A percentile compares a stretch with the other conserved stretches of the same genome.
phyloP scores from a whole-genome alignment of 2,797 vertebrate species.

The Spinibarbus caldwelli region DNA sequence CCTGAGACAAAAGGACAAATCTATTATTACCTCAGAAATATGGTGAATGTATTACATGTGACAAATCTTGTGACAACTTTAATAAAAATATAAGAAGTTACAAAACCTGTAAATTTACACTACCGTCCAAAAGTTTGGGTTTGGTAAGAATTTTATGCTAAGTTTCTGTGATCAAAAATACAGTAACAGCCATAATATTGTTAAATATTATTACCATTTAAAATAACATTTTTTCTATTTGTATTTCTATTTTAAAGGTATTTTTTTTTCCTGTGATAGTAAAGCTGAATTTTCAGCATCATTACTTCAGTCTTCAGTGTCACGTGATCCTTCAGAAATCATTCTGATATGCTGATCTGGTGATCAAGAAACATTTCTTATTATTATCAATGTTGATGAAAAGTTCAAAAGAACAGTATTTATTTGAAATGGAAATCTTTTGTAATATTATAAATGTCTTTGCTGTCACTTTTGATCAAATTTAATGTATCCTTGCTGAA shows the following conservation, averaged over 20 bases:
- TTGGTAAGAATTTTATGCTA: too few species aligned
- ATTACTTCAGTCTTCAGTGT: not conserved
- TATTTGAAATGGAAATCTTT: not conserved
- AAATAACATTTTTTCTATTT: too few species aligned
- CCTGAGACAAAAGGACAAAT: slow-evolving; percentile 68
- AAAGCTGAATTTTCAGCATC: not conserved
- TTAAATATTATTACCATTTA: too few species aligned
- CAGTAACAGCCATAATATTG: too few species aligned
- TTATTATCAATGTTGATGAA: not conserved
- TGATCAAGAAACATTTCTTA: not conserved
- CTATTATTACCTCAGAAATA: not conserved
- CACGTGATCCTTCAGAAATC: not conserved
- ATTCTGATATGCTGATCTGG: not conserved
- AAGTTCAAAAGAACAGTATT: not conserved
- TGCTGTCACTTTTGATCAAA: not conserved
- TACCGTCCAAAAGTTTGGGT: too few species aligned
- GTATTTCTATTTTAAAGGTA: not conserved
- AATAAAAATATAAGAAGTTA: not conserved
- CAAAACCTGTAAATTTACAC: not conserved
- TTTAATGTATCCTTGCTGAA: not conserved
- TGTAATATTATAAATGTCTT: not conserved
- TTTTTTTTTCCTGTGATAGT: not conserved
- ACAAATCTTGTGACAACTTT: too few species aligned
- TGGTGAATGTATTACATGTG: not conserved
- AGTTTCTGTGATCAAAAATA: too few species aligned